Base-by-base conservation (phyloP, 2,113 vertebrate species). In the Chloebia gouldiae region DNA sequence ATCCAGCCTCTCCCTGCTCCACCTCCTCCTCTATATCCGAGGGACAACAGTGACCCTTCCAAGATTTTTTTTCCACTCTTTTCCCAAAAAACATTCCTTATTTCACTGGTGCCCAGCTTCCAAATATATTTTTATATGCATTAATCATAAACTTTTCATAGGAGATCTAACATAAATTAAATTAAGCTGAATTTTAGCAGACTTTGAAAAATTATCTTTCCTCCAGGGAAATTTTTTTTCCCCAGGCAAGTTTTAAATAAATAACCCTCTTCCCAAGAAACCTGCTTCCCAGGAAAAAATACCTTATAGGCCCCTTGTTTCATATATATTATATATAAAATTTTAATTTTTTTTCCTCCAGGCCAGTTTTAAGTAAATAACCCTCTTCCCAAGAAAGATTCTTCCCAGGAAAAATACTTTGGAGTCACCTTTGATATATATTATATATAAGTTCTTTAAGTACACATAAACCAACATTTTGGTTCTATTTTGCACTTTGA, bases 151-250 rank as follows among this genome's bases (percentile, higher is more conserved):
- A 8, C 13, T 64, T 53, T 66, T 37, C 24, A 24, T 1, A 1
- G 13, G 13, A 60, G 11, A 33, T 18, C 10, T 21, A 42, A 13
- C 10, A 24, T 11, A 65, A 51, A 45, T 47, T 51, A 50, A 56
- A 56, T 1, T 0, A 49, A 39, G 47, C 11, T 53, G 53, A 76
- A n/a, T 42, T 69, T 70, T 49, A n/a, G 30, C 12, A 42, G 6
- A n/a, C 24, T n/a, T 59, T 0, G 2, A 54, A 63, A 37, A 51
- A 79, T 18, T 0, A 8, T 35, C 56, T 59, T 35, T 35, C 4
- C n/a, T n/a, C 5, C 15, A 59, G 15, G 10, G 56, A 35, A 24
- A 35, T 13, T 8, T 8, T 17, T 12, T 1, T 0, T 1, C 0
- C 10, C 11, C 6, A 8, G 31, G 10, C 4, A 30, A 42, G 3